Evolutionary conservation across 2,888 invertebrate genomes (phyloP).

Genomic region (Polydrusus cervinus): DNA sequence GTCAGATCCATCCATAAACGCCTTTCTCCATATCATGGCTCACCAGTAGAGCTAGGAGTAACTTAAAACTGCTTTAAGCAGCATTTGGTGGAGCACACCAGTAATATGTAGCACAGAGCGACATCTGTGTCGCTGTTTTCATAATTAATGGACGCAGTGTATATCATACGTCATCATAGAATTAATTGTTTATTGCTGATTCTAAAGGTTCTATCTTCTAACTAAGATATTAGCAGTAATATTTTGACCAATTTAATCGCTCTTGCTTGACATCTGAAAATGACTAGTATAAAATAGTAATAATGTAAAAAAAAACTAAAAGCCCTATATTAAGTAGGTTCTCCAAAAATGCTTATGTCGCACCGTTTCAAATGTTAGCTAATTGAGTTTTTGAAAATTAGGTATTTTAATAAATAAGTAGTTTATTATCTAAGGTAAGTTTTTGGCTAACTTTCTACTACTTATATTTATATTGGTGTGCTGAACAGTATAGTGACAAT

Average conservation of each 20-base stretch:
- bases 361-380: slow-evolving; percentile 12
- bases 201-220: no score
- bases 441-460: slow-evolving; percentile 59
- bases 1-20: no score
- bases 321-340: slow-evolving; percentile 17
- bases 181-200: no score
- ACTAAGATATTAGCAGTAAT: neutral
- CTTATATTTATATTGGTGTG: slow-evolving; percentile 59
- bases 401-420: slow-evolving; percentile 41
- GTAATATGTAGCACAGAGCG: no score
- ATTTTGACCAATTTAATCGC: slow-evolving; percentile 3
- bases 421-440: slow-evolving; percentile 39
- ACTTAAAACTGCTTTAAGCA: no score
- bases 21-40: no score
- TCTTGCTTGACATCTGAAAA: neutral
- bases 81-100: no score
- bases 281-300: slow-evolving; percentile 19
- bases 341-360: slow-evolving; percentile 22
- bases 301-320: neutral
- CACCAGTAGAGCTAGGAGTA: no score
- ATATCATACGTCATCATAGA: no score
- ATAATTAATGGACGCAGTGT: no score
- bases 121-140: no score
- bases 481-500: slow-evolving; percentile 55
- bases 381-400: slow-evolving; percentile 35